Evolutionary conservation across 2,113 vertebrate species (phyloP), one percentile per base, ranked within the genome.

Genomic region (Chamaea fasciata): DNA sequence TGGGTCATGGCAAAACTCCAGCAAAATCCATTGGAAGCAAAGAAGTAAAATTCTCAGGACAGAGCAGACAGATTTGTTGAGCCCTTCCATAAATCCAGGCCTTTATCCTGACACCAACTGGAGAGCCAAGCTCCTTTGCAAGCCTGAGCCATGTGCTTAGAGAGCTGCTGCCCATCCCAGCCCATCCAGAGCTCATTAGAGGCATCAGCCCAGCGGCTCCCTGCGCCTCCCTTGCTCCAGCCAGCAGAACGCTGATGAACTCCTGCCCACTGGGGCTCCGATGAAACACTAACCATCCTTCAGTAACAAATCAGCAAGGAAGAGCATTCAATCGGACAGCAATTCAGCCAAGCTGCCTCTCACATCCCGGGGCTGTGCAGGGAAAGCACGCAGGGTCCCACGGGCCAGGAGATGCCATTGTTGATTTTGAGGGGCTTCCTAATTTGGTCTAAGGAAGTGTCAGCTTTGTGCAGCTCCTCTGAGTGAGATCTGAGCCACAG

Each of bases 361-460:
- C 10, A 0, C 42, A 31, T 4, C 56, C 56, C 6, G 1, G 42
- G n/a, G 65, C 64, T 26, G 23, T 1, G 2, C 0, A 0, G 41
- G 44, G 64, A 35, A 39, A 44, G 56, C 64, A 33, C 0, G 0
- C 22, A 0, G 1, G 27, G 20, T 33, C 28, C 42, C 52, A n/a
- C 0, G 0, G 56, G 67, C 31, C 57, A 55, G 47, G 56, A 85
- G 76, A 56, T 14, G 21, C 13, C 60, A 0, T 0, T 31, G 63
- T 35, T n/a, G 22, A 46, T 55, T 73, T 55, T 16, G 33, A 33
- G 15, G 9, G 23, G 19, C 52, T 88, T 57, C 70, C 65, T 35
- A 35, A 42, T 47, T 19, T 28, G 26, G 21, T 62, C 8, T 62
- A 33, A 47, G 28, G 19, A 30, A 56, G 10, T 8, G 11, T 9